Evolutionary conservation across 2,888 invertebrate genomes (phyloP), one percentile per base, ranked within the genome.

Genomic region (Drosophila melanosoma): DNA sequence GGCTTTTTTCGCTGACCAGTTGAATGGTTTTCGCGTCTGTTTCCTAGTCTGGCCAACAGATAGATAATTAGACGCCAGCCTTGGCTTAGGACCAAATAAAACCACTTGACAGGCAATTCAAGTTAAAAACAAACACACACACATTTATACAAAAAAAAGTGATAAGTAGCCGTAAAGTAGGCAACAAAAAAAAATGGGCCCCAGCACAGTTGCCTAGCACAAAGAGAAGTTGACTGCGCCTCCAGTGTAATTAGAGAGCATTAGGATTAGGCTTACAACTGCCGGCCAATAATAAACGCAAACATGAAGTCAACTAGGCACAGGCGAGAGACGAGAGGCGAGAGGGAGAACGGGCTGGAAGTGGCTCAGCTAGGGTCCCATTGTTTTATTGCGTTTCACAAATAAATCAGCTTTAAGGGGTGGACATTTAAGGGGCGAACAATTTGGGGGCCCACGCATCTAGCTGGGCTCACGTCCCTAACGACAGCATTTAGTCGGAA

Each of bases 371-470:
- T 3, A 4, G 17, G 12, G 26, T 10, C 15, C 5, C 12, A 1
- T 45, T 35, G 15, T 8, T 10, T 49, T 12, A 40, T 54, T 35
- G 26, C 54, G 20, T 20, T 26, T 29, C 79, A 87, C 71, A 88
- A 90, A 91, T 91, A 91, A 91, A 91, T 90, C 91, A 91, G 90
- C 86, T 90, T 91, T 87, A 90, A 6, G 48, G 12, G 8, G 36
- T 8, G 2, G 20, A 11, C 7, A 12, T 6, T 26, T 35, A n/a
- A 8, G 61, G 58, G 15, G 23, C 26, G 29, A 29, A 29, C n/a
- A 7, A n/a, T n/a, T 29, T n/a, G 26, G 59, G 56, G 29, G 29
- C 29, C 29, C 29, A 29, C 36, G 45, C 23, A 45, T 15, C 53
- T 3, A 51, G 29, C 60, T 54, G 35, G 65, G 67, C 70, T 81